Base-by-base conservation (phyloP, 2,888 invertebrate species). In the Drosophila histrio region DNA sequence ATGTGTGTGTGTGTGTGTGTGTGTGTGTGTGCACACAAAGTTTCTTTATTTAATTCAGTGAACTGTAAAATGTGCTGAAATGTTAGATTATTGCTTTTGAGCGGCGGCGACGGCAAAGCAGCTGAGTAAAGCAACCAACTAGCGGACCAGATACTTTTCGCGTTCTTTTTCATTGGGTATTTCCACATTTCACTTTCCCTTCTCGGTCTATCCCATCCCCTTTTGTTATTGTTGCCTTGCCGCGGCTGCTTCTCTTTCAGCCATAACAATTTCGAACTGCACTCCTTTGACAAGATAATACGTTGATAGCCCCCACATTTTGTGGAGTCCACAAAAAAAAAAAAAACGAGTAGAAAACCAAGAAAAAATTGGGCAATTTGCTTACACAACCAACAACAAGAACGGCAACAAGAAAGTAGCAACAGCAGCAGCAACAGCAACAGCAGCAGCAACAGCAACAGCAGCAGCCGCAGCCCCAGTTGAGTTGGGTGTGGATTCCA, bases 31-130 rank as follows among this genome's bases (percentile, higher is more conserved):
- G 43, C 59, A 57, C 72, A 68, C 85, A 81, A 87, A 82, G 82
- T 82, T 82, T 82, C 87, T 87, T 82, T 82, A 82, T 82, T 82
- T 87, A 87, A 87, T 82, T 87, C 82, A 82, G 82, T 82, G 82
- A 82, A 87, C 82, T 82, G 82, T 82, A 82, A 82, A 82, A 82
- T 82, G 82, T 82, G 82, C 82, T 82, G 82, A 82, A 82, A 82
- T 87, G 82, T 82, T 82, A 87, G 82, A 82, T 82, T 82, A 82
- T 82, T 82, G 82, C 82, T 82, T 82, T 85, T 67, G 32, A 71
- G 41, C 64, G 44, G 43, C 56, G 46, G 32, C 21, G 30, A 5
- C 30, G 5, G 13, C 21, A 39, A 60, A 39, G 73, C 56, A 58
- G 43, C 67, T 38, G 53, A 67, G 57, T 43, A 50, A 43, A 52